phyloP scores from a whole-genome alignment of 2,113 vertebrate genomes.

The Paraplagusia blochii region DNA sequence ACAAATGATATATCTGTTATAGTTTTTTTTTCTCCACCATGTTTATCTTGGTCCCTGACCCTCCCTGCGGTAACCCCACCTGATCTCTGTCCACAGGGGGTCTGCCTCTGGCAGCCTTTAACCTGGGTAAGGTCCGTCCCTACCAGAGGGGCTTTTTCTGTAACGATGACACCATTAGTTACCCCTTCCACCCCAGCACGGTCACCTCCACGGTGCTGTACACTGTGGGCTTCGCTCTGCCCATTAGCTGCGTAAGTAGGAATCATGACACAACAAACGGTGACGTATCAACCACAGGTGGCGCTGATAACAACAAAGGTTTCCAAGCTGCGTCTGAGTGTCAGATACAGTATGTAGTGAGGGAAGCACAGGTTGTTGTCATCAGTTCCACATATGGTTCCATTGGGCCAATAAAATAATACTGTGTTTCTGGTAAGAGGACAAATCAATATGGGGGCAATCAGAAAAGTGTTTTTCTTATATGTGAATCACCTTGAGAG shows the following conservation, averaged over 20 bases:
- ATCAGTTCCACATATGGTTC: background rate
- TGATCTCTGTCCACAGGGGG: slow-evolving; percentile 86
- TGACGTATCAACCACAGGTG: slow-evolving; percentile 1
- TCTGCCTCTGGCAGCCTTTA: slow-evolving; percentile 93
- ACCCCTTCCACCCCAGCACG: slow-evolving; percentile 93
- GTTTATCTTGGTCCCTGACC: slow-evolving; percentile 12
- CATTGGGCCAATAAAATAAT: background rate
- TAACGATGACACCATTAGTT: slow-evolving; percentile 95
- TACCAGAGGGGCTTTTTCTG: slow-evolving; percentile 99
- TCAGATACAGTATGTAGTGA: background rate
- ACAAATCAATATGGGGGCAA: too few species aligned
- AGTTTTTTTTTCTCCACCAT: background rate
- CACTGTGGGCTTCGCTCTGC: slow-evolving; percentile 90
- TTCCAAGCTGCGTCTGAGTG: slow-evolving; percentile 1
- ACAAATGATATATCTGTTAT: too few species aligned
- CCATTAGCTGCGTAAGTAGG: slow-evolving; percentile 97
- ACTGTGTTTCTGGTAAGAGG: too few species aligned
- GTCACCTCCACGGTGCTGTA: slow-evolving; percentile 88
- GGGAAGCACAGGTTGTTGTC: background rate
- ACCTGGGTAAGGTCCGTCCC: slow-evolving; percentile 93
- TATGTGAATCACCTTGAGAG: too few species aligned
- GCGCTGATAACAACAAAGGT: rapidly evolving
- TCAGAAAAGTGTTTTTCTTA: too few species aligned
- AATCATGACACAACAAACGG: slow-evolving; percentile 3
- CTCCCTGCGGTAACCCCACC: slow-evolving; percentile 73